phyloP scores from a whole-genome alignment of 2,113 vertebrate species.

The Phrynocephalus versicolor region DNA sequence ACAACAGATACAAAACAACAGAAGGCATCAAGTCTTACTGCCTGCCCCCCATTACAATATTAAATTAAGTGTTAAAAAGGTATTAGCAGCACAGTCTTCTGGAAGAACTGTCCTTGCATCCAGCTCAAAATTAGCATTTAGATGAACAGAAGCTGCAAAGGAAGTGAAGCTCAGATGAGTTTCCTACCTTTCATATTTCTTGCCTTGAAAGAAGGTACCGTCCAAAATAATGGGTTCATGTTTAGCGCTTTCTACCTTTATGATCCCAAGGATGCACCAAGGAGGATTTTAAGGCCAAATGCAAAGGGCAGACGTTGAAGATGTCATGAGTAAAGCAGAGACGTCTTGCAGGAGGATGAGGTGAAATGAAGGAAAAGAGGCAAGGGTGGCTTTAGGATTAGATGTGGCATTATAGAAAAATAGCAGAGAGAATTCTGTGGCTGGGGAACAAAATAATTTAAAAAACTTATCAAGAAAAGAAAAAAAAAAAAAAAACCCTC shows the following conservation, averaged over 20 bases:
- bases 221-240: slow-evolving; percentile 36
- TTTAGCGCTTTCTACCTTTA: slow-evolving; percentile 3
- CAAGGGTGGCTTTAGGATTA: neutral
- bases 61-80: slow-evolving; percentile 74
- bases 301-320: neutral
- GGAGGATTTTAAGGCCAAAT: neutral
- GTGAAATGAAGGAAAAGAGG: neutral
- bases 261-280: neutral
- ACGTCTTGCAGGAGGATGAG: neutral
- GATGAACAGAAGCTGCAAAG: slow-evolving; percentile 68
- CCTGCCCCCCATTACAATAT: slow-evolving; percentile 67
- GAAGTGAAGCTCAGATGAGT: slow-evolving; percentile 48
- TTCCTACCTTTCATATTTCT: slow-evolving; percentile 42
- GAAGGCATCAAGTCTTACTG: slow-evolving; percentile 53
- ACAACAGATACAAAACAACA: slow-evolving; percentile 58
- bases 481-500: neutral
- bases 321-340: neutral
- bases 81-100: slow-evolving; percentile 60
- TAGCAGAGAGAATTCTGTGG: neutral
- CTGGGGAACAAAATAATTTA: neutral
- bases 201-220: slow-evolving; percentile 37
- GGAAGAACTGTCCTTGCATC: slow-evolving; percentile 59
- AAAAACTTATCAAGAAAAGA: neutral
- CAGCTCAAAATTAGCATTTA: slow-evolving; percentile 73
- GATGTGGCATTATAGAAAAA: neutral